These are phyloP conservation scores for Creontiades dilutus DNA, from an alignment of 2,888 invertebrate species.

Conservation along the genomic window DNA sequence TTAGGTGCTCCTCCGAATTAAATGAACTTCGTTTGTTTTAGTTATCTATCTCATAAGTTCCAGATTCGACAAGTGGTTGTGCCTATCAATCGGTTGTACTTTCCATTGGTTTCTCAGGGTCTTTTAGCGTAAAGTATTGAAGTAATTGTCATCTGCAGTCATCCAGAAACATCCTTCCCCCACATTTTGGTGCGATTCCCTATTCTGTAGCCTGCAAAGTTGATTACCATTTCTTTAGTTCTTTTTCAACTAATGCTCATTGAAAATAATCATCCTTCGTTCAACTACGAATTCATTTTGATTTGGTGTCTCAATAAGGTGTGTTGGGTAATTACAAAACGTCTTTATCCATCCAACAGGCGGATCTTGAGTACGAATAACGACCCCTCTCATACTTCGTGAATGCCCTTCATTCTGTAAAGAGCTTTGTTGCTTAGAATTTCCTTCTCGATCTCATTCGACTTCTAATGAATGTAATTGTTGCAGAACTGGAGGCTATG, in stretches of 20 bases:
- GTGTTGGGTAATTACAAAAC: neutral
- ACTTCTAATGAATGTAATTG: neutral
- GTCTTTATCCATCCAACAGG: neutral
- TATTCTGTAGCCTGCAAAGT: neutral
- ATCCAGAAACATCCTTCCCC: neutral
- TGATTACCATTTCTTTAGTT: neutral
- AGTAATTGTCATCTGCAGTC: neutral
- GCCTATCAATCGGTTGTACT: neutral
- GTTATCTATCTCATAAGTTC: neutral
- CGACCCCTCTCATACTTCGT: neutral
- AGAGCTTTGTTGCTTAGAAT: neutral
- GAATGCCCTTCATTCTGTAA: neutral
- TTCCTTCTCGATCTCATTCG: neutral
- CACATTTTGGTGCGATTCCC: neutral
- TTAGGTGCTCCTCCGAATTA: neutral
- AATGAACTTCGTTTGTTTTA: neutral
- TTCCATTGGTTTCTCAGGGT: neutral
- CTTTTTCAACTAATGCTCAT: neutral
- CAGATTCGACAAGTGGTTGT: neutral
- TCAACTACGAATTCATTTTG: neutral
- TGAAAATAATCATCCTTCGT: too few species aligned
- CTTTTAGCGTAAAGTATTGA: too few species aligned
- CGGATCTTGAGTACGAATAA: neutral
- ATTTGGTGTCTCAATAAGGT: neutral
- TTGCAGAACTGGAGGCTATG: slow-evolving; percentile 79